Evolutionary conservation across 1,140 invertebrate species (phyloP), one percentile per base, ranked within the genome.

Genomic region (Ganaspis sp.): DNA sequence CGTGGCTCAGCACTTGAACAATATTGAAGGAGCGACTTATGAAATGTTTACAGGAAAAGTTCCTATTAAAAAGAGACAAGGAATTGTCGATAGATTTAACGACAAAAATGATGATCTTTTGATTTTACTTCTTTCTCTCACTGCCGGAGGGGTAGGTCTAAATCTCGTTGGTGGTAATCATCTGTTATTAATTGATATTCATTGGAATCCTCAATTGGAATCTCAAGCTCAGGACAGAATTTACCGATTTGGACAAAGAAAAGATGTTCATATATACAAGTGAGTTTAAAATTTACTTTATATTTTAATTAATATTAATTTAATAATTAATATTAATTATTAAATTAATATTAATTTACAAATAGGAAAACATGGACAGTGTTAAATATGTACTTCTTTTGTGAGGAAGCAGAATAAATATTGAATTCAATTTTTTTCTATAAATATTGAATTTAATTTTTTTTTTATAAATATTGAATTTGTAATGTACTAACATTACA

Each of bases 121-220:
- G 92, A 91, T 97, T 38, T 92, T 98, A 83, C 89, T 98, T 29
- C 90, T 99, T 0, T 98, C 97, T 0, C 90, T 99, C 69, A 95
- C 94, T 69, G 97, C 97, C 74, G 98, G 98, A 70, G 97, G 97
- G 26, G 97, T 98, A 49, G 97, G 97, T 9, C 91, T 98, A 5
- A 98, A 99, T 92, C 90, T 99, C 26, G 93, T 97, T 76, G 97
- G 97, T 19, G 98, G 94, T 0, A 98, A 97, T 92, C 96, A 98
- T 90, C 91, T 99, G 9, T 94, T 99, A 54, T 86, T 99, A 4
- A 84, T 98, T 1, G 98, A 99, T 90, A 92, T 97, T 70, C 97
- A 99, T 89, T 99, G 98, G 97, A 99, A 99, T 92, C 98, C 97
- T 0, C 97, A 98, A 83, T 91, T 98, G 23, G 97, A 98, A 90